phyloP scores from a whole-genome alignment of 2,888 invertebrate genomes.

The Anaspis maculata region DNA sequence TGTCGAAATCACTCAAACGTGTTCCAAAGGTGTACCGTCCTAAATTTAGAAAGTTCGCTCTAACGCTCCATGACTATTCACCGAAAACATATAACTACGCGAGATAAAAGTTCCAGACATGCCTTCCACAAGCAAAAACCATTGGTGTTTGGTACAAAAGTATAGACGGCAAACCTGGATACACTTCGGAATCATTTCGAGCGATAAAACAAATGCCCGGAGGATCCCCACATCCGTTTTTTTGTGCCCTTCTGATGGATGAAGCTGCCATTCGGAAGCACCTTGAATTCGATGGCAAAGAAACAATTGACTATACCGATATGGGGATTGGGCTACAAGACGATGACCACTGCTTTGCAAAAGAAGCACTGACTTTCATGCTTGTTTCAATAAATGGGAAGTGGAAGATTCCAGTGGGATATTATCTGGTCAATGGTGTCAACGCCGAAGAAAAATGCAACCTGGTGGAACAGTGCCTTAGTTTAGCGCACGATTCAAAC shows the following conservation, averaged over 20 bases:
- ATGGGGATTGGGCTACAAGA: neutral
- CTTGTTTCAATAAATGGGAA: constrained; percentile 15
- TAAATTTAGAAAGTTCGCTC: no score
- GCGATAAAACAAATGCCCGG: constrained; percentile 9
- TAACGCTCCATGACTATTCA: no score
- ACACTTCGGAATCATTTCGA: constrained; percentile 11
- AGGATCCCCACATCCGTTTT: no score
- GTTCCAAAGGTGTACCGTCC: no score
- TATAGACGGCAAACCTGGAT: constrained; percentile 17
- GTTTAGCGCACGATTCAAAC: constrained; percentile 2
- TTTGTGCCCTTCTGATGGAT: neutral
- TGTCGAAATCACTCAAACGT: no score
- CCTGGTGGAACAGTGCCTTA: constrained; percentile 9
- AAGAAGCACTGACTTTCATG: constrained; percentile 15
- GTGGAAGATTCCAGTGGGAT: constrained; percentile 18
- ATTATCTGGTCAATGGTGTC: constrained; percentile 19
- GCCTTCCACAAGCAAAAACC: constrained; percentile 18
- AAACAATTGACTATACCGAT: neutral
- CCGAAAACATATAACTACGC: no score
- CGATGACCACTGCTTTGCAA: constrained; percentile 6
- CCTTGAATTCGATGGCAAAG: neutral
- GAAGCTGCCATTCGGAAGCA: constrained; percentile 1
- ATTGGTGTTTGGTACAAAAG: constrained; percentile 15
- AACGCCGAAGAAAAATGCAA: constrained; percentile 12
- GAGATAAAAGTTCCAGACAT: no score